Percentiles rank a stretch among this genome's conserved stretches.
Conservation (phyloP, 2,113 vertebrate species). For the Grallaria varia region DNA sequence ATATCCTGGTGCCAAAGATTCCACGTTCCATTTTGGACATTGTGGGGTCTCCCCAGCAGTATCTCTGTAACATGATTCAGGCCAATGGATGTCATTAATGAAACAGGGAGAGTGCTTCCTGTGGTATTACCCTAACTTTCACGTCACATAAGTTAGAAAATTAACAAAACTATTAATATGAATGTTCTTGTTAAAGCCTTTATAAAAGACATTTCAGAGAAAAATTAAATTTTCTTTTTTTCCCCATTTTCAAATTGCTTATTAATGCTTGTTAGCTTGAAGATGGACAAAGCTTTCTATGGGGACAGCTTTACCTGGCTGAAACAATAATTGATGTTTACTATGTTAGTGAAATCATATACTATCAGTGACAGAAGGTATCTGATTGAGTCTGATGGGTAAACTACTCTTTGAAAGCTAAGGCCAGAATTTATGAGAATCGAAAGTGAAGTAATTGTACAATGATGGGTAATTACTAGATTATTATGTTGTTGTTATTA, state of each 20-base stretch:
- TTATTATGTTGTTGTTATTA: not conserved
- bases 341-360: not conserved
- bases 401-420: not conserved
- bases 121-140: not conserved
- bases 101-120: not conserved
- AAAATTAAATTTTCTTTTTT: not conserved
- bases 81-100: not conserved
- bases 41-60: not conserved
- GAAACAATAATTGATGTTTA: not conserved
- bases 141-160: not conserved
- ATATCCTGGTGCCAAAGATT: not conserved
- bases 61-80: not conserved
- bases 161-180: not conserved
- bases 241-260: not conserved
- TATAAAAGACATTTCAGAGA: not conserved
- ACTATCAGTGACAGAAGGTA: not conserved
- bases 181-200: not conserved
- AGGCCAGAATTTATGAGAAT: not conserved
- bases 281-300: not conserved
- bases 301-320: not conserved
- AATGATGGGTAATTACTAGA: not conserved
- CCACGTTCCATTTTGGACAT: fast-evolving
- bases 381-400: not conserved
- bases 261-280: not conserved
- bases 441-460: not conserved